Evolutionary conservation across 23 tunicate species (phyloP).

Genomic region (Styela clava): DNA sequence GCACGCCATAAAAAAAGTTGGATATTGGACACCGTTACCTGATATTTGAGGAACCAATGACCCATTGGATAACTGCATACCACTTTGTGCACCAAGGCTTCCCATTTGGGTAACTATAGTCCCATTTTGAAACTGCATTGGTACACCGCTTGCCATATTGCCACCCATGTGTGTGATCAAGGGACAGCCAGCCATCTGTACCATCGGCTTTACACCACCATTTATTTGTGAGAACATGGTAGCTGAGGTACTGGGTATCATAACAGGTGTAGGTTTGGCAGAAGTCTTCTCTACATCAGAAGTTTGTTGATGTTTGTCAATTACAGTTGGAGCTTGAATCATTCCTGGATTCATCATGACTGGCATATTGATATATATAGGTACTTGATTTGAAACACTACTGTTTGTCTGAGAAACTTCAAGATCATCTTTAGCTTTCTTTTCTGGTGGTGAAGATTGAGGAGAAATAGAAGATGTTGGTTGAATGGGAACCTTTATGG

Average conservation of each 20-base stretch:
- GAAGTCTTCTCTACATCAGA: background rate
- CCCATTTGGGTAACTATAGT: slow-evolving; percentile 12
- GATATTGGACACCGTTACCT: background rate
- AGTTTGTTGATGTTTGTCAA: background rate
- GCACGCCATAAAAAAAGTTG: background rate
- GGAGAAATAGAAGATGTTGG: background rate
- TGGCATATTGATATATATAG: slow-evolving; percentile 30
- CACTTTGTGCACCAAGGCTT: background rate
- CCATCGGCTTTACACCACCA: background rate
- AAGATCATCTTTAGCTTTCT: background rate
- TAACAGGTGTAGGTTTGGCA: background rate
- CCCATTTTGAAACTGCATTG: slow-evolving; percentile 10
- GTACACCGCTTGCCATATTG: background rate
- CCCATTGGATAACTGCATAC: background rate
- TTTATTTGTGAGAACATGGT: background rate
- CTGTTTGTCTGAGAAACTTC: background rate
- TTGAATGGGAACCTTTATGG: background rate
- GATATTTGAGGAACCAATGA: background rate
- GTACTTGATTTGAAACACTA: background rate
- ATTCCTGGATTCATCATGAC: slow-evolving; percentile 21
- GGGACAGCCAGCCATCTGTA: background rate
- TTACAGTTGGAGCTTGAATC: slow-evolving; percentile 3
- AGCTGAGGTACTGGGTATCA: background rate
- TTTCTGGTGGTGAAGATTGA: slow-evolving; percentile 10
- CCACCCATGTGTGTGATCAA: background rate